A percentile compares a stretch with the other conserved stretches of the same genome.
These are phyloP conservation scores for Ophthalmotilapia sp. DNA, from an alignment of 2,113 vertebrate genomes.

Conservation along the genomic window DNA sequence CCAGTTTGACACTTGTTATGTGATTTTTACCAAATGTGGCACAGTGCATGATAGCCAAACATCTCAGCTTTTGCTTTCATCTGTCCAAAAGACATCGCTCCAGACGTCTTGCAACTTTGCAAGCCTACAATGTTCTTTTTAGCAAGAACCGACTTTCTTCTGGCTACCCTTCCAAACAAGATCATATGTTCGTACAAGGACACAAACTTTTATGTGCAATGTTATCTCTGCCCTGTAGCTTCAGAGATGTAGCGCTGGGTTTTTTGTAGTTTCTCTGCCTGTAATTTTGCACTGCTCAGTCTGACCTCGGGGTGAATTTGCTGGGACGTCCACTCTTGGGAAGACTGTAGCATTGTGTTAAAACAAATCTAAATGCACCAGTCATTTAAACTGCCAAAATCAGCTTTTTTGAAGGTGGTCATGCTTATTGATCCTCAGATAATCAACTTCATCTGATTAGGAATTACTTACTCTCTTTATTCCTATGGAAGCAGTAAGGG, in stretches of 20 bases:
- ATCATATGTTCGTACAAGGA: neutral
- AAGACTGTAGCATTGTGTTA: neutral
- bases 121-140: neutral
- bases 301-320: neutral
- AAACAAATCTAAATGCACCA: neutral
- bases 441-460: neutral
- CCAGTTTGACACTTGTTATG: neutral
- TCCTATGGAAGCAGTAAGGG: neutral
- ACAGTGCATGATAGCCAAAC: neutral
- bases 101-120: neutral
- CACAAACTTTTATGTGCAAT: neutral
- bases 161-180: neutral
- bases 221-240: neutral
- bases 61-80: neutral
- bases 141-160: neutral
- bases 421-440: neutral
- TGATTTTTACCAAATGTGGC: neutral
- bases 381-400: neutral
- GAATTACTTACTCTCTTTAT: neutral
- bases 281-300: neutral
- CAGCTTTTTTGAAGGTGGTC: neutral
- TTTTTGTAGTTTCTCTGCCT: neutral
- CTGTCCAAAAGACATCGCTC: neutral
- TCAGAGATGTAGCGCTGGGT: neutral
- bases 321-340: neutral